Conservation (phyloP, 2,888 invertebrate genomes). For the Bellardia pandia region DNA sequence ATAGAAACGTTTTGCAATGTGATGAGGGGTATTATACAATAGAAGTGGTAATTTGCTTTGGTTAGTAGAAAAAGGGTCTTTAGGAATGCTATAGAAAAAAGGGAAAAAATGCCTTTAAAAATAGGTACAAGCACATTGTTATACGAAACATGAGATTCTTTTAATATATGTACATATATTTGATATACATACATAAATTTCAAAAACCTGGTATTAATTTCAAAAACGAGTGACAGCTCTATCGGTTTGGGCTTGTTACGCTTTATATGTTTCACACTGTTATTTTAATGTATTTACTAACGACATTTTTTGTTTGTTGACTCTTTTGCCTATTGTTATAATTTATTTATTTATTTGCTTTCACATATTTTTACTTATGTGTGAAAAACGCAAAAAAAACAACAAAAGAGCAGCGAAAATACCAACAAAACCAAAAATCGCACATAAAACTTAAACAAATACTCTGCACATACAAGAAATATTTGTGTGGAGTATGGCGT, state of each 20-base stretch:
- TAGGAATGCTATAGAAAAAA: not conserved
- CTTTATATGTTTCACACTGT: not conserved
- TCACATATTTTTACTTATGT: not conserved
- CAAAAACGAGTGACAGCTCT: too few species aligned
- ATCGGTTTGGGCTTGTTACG: not conserved
- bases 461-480: not conserved
- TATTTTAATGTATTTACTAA: not conserved
- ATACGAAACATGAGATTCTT: too few species aligned
- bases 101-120: not conserved
- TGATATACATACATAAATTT: too few species aligned
- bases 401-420: not conserved
- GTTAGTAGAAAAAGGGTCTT: not conserved
- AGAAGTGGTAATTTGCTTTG: not conserved
- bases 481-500: not conserved
- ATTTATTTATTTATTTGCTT: conserved; percentile 44
- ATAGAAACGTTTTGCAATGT: conserved; percentile 20
- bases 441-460: conserved; percentile 25
- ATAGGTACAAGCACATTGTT: conserved; percentile 1
- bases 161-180: too few species aligned
- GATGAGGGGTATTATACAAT: not conserved
- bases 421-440: not conserved
- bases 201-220: too few species aligned
- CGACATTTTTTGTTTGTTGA: conserved; percentile 9
- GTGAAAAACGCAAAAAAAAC: not conserved
- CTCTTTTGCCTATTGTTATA: conserved; percentile 12